Base-by-base conservation (phyloP, 2,888 invertebrate genomes). In the Ypsolopha sequella region DNA sequence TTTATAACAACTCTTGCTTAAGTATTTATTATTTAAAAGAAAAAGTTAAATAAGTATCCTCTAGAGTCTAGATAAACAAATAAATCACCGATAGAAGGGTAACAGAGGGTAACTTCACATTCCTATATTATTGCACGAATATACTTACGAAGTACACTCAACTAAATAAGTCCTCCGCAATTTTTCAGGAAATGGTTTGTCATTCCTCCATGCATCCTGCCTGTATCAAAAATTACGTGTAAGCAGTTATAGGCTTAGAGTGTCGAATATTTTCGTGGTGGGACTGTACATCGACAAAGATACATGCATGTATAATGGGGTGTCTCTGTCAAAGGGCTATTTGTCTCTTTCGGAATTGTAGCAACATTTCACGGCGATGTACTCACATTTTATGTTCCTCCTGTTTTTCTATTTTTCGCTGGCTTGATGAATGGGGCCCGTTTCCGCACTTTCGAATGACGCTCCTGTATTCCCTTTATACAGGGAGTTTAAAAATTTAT, bases 371-470 rank as follows among this genome's bases (percentile, higher is more conserved):
- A 78, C 73, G 62, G 66, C 66, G 63, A 75, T 75, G 75, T 78
- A 77, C 74, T 74, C 76, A 76, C 78, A 78, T 76, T 81, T 80
- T 78, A 77, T 78, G 72, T 68, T 65, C 62, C 68, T 71, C 70
- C 70, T 78, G 73, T 82, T 80, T 81, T 81, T 84, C 80, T 82
- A 80, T 82, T 80, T 80, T 70, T 63, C 71, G 34, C 50, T 41
- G 41, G 71, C 76, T 78, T 82, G 82, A 84, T 81, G 73, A 81
- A 85, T 85, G 80, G 74, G 79, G 79, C 79, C 79, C 77, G 79
- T 81, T 82, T 84, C 84, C 80, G 78, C 74, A 82, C 79, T 81
- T 82, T 77, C 77, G 76, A 75, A 80, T 76, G 76, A 73, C 73
- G 69, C 75, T 80, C 66, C 61, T 66, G 73, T 76, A 81, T 81